These are phyloP conservation scores for Pararge aegeria DNA, from an alignment of 1,140 invertebrate species.

Conservation along the genomic window DNA sequence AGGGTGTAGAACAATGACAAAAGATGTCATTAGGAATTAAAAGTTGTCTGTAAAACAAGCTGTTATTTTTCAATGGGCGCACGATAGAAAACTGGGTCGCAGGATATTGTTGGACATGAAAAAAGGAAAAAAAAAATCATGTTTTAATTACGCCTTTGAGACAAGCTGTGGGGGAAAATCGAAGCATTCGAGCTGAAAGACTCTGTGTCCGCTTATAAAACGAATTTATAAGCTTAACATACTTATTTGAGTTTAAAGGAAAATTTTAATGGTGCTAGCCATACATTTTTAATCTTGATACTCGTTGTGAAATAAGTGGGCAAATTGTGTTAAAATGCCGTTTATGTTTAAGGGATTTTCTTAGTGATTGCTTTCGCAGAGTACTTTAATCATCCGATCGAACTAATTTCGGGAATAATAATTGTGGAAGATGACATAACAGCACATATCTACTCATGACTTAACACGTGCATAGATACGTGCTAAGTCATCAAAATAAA, in stretches of 20 bases:
- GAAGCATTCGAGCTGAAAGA: not conserved
- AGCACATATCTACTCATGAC: too few species aligned
- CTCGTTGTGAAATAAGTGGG: too few species aligned
- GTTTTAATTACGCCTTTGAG: constrained; percentile 14
- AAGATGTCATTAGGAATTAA: constrained; percentile 20
- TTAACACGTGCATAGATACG: too few species aligned
- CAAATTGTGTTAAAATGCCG: too few species aligned
- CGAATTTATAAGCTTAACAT: not conserved
- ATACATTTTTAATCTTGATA: too few species aligned
- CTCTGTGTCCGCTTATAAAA: not conserved
- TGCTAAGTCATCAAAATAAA: too few species aligned
- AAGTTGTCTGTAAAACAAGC: constrained; percentile 15
- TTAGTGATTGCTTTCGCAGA: too few species aligned
- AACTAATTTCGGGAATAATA: too few species aligned
- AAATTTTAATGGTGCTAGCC: too few species aligned
- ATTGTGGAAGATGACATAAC: too few species aligned
- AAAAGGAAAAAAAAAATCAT: constrained; percentile 10
- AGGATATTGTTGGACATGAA: constrained; percentile 60
- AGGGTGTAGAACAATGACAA: not conserved
- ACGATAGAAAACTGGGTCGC: constrained; percentile 55
- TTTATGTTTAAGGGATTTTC: too few species aligned
- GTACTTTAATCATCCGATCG: too few species aligned
- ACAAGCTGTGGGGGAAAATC: not conserved
- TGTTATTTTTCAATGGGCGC: constrained; percentile 57
- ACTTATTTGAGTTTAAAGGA: not conserved